phyloP scores from a whole-genome alignment of 2,888 invertebrate genomes.

The Melinopterus prodromus region DNA sequence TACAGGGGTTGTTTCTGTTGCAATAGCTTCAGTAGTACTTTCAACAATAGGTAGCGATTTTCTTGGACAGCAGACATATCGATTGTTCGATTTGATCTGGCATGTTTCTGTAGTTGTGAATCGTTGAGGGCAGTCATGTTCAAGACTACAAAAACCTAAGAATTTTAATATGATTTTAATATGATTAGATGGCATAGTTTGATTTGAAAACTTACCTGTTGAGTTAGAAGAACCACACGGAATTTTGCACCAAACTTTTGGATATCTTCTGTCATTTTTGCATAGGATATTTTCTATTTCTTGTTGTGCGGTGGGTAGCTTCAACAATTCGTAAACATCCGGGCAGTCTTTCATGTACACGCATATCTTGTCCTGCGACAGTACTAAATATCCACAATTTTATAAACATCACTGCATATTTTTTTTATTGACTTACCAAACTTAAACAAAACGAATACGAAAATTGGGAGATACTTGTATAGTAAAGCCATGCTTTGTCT shows the following conservation, averaged over 20 bases:
- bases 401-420: too few species aligned
- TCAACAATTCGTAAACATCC: slow-evolving; percentile 33
- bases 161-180: background rate
- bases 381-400: background rate
- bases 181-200: background rate
- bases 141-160: slow-evolving; percentile 29
- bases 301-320: slow-evolving; percentile 61
- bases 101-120: background rate
- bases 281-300: slow-evolving; percentile 26
- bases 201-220: slow-evolving; percentile 5
- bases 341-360: slow-evolving; percentile 14
- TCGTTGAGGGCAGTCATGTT: background rate
- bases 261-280: slow-evolving; percentile 21
- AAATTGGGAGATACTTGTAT: background rate
- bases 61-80: slow-evolving; percentile 44
- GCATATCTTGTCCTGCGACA: background rate
- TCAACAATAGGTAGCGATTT: slow-evolving; percentile 28
- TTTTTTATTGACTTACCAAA: background rate
- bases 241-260: slow-evolving; percentile 34
- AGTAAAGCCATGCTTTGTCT: background rate
- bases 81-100: slow-evolving; percentile 20
- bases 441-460: background rate
- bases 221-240: slow-evolving; percentile 26
- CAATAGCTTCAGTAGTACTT: background rate
- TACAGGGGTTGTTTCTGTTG: background rate